Evolutionary conservation across 2,797 vertebrate species (phyloP).

Genomic region (Anniella stebbinsi): DNA sequence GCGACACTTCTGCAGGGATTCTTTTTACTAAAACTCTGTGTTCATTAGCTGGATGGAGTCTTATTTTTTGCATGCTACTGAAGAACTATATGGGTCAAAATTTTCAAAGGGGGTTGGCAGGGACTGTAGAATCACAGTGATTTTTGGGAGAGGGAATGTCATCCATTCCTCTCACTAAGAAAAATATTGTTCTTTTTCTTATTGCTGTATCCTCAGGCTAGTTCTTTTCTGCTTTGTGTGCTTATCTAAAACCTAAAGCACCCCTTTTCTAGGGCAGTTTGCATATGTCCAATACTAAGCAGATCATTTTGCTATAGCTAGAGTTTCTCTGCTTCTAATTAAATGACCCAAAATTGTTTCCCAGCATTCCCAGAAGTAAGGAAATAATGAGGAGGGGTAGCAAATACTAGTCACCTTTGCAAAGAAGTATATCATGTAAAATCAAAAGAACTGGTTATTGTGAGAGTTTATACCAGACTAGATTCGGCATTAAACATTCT

Average conservation of each 20-base stretch:
- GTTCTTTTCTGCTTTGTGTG: background rate
- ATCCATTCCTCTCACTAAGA: slow-evolving; percentile 36
- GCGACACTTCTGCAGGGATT: slow-evolving; percentile 68
- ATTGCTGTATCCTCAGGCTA: background rate
- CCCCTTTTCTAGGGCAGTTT: background rate
- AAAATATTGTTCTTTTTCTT: background rate
- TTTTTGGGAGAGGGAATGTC: slow-evolving; percentile 37
- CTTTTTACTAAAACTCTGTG: slow-evolving; percentile 62
- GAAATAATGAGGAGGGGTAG: background rate
- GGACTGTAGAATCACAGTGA: background rate
- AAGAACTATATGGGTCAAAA: slow-evolving; percentile 4
- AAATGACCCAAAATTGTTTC: background rate
- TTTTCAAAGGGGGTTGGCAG: slow-evolving; percentile 28
- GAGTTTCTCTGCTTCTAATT: background rate
- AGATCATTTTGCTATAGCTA: background rate
- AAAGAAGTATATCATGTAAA: background rate
- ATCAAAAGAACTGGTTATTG: background rate
- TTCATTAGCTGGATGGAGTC: slow-evolving; percentile 66
- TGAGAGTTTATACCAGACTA: background rate
- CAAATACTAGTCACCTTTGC: background rate
- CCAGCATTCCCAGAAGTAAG: background rate
- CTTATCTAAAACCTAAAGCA: background rate
- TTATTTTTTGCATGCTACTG: slow-evolving; percentile 41
- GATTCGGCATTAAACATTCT: background rate
- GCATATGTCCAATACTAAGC: background rate